Conservation (phyloP, 2,888 invertebrate species). For the Harpagoxenus sublaevis region DNA sequence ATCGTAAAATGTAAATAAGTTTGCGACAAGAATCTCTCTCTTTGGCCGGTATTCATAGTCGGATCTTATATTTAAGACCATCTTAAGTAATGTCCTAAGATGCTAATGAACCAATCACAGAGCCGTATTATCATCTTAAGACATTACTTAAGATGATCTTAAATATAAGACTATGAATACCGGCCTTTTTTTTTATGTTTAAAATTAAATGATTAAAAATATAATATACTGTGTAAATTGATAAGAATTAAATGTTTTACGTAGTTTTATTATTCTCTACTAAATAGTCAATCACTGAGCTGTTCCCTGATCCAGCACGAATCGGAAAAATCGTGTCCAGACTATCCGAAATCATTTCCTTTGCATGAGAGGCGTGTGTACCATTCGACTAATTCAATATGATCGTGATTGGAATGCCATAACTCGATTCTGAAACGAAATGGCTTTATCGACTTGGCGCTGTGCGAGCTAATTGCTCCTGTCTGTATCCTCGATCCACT, state of each 20-base stretch:
- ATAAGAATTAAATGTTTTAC: background rate
- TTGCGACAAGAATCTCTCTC: background rate
- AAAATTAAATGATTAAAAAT: constrained; percentile 15
- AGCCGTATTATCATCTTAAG: too few relatives aligned
- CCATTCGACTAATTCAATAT: constrained; percentile 69
- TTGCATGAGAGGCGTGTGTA: background rate
- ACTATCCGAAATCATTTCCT: constrained; percentile 31
- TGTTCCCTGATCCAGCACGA: background rate
- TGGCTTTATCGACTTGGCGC: constrained; percentile 68
- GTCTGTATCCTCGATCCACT: background rate
- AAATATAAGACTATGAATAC: too few relatives aligned
- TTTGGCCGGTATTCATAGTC: too few relatives aligned
- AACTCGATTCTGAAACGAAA: constrained; percentile 68
- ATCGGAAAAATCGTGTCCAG: constrained; percentile 2
- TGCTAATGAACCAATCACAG: too few relatives aligned
- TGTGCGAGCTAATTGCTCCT: constrained; percentile 27
- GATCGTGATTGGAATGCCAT: constrained; percentile 59
- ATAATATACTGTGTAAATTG: background rate
- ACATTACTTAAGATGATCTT: too few relatives aligned
- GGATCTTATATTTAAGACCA: too few relatives aligned
- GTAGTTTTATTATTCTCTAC: background rate
- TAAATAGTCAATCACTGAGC: background rate
- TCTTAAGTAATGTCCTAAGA: too few relatives aligned
- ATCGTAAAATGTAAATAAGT: background rate
- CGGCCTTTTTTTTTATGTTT: background rate